phyloP scores from a whole-genome alignment of 2,797 vertebrate genomes.

The Artibeus lituratus region DNA sequence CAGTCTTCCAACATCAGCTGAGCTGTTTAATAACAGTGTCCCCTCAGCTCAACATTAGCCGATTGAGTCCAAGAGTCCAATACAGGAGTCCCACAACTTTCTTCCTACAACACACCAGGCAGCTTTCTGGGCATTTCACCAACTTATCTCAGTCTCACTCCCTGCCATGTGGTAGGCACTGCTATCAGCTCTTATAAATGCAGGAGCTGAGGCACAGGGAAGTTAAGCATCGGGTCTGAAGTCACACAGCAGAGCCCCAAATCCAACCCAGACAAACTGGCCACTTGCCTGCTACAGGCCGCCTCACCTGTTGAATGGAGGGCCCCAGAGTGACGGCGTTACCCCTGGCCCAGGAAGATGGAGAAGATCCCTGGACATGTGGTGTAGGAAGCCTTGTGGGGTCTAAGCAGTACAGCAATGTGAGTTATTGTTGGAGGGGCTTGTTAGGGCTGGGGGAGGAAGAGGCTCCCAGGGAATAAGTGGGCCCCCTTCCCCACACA shows the following conservation, averaged over 20 bases:
- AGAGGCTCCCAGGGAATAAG: neutral
- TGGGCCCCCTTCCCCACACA: fast-evolving
- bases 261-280: neutral
- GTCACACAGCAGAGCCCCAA: neutral
- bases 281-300: fast-evolving
- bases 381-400: neutral
- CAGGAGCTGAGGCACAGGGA: neutral
- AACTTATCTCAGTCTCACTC: neutral
- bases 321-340: neutral
- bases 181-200: neutral
- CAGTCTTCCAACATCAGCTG: neutral
- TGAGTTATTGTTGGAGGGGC: neutral
- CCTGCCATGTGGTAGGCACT: fast-evolving
- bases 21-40: neutral
- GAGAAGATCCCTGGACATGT: neutral
- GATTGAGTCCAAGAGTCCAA: neutral
- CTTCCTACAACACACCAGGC: too few species aligned
- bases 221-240: neutral
- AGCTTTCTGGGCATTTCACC: fast-evolving
- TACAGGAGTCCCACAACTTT: fast-evolving
- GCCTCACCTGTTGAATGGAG: neutral
- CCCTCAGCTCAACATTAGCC: neutral
- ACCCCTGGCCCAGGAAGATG: neutral
- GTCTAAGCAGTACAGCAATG: neutral
- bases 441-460: neutral